Conservation (phyloP, 2,888 invertebrate species). For the Oscheius onirici region DNA sequence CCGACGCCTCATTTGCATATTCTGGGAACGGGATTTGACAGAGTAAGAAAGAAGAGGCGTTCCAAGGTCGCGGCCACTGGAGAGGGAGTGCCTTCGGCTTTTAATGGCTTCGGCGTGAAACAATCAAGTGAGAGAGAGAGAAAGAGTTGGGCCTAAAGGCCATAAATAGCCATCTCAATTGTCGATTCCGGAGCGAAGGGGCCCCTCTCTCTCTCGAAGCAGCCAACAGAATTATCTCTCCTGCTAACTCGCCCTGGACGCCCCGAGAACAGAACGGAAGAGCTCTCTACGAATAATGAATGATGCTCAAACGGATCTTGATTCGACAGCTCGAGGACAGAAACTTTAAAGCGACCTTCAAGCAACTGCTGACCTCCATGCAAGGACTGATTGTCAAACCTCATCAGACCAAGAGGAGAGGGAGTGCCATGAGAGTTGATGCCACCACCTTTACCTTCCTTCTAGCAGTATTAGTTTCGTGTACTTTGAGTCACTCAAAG, state of each 20-base stretch:
- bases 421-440: no score
- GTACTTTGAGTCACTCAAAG: no score
- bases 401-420: no score
- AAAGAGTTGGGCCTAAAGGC: background rate
- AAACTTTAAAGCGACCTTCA: no score
- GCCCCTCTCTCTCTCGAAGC: background rate
- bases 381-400: no score
- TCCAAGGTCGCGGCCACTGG: background rate
- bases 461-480: no score
- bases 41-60: background rate
- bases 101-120: constrained; percentile 1
- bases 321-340: no score
- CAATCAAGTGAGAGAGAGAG: constrained; percentile 17
- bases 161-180: constrained; percentile 32
- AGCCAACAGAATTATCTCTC: constrained; percentile 14
- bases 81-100: no score
- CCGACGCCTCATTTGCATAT: constrained; percentile 19
- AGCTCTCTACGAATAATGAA: background rate
- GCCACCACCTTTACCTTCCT: no score
- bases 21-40: constrained; percentile 1
- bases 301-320: no score
- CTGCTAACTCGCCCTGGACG: background rate
- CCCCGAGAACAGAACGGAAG: constrained; percentile 4
- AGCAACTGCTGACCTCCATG: no score
- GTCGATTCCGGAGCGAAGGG: constrained; percentile 20